Evolutionary conservation across 1,140 invertebrate species (phyloP).

Genomic region (Gryon sp.): DNA sequence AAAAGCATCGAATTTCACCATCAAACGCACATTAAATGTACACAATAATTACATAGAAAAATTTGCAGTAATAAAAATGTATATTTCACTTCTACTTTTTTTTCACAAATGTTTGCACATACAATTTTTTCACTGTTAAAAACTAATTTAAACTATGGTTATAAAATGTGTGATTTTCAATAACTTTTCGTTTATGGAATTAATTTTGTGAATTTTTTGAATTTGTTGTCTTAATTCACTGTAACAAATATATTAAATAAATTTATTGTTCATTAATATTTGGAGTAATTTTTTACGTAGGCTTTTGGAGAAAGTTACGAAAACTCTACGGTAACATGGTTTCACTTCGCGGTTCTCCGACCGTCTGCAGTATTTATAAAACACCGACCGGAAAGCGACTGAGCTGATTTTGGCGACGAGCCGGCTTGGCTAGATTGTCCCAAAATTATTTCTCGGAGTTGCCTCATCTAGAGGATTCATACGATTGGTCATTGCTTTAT

Average conservation of each 20-base stretch:
- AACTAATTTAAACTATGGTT: too few relatives aligned
- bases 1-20: neutral
- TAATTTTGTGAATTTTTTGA: too few relatives aligned
- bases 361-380: conserved; percentile 79
- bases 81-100: too few relatives aligned
- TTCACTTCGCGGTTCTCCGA: conserved; percentile 66
- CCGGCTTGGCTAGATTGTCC: conserved; percentile 71
- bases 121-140: neutral
- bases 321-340: conserved; percentile 38
- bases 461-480: conserved; percentile 44
- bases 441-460: conserved; percentile 61
- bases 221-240: too few relatives aligned
- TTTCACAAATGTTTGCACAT: neutral
- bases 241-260: too few relatives aligned
- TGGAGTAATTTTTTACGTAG: conserved; percentile 3
- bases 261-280: too few relatives aligned
- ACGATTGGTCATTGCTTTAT: conserved; percentile 18
- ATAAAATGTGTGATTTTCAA: too few relatives aligned
- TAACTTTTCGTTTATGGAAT: too few relatives aligned
- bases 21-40: too few relatives aligned
- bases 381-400: conserved; percentile 80
- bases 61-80: neutral
- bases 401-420: conserved; percentile 78
- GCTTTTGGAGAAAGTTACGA: conserved; percentile 11
- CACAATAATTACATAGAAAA: neutral